phyloP scores from a whole-genome alignment of 2,888 invertebrate species.

The Pilophorus perplexus region DNA sequence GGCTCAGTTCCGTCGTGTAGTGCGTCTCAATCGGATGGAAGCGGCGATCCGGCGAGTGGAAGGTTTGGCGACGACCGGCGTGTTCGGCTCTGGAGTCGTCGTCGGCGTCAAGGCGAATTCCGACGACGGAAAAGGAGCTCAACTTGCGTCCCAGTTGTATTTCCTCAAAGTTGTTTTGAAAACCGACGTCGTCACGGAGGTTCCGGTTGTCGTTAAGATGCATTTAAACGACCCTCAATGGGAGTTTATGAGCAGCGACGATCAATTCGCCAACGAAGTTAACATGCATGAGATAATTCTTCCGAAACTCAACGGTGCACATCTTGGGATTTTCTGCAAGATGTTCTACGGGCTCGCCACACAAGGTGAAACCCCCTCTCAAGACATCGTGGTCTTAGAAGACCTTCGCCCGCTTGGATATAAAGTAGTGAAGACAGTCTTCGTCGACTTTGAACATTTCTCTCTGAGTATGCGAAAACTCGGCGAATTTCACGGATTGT shows the following conservation, averaged over 20 bases:
- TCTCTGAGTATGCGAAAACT: conserved; percentile 46
- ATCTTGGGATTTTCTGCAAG: neutral
- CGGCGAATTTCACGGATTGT: conserved; percentile 48
- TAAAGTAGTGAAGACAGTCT: conserved; percentile 36
- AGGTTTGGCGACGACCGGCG: conserved; percentile 16
- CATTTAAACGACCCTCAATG: no score
- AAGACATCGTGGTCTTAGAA: conserved; percentile 46
- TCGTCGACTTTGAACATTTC: conserved; percentile 48
- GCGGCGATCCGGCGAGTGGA: neutral
- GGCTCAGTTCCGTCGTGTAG: no score
- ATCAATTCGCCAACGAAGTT: neutral
- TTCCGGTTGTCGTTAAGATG: conserved; percentile 43
- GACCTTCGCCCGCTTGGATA: conserved; percentile 42
- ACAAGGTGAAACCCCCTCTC: conserved; percentile 12
- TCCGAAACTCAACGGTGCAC: neutral
- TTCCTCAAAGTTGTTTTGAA: conserved; percentile 37
- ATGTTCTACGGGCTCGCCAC: conserved; percentile 39
- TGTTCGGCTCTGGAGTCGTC: conserved; percentile 32
- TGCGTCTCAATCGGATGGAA: no score
- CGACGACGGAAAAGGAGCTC: conserved; percentile 13
- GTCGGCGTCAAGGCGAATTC: conserved; percentile 3
- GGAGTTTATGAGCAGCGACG: no score
- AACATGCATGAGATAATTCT: neutral
- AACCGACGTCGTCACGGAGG: neutral
- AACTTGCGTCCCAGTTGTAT: conserved; percentile 44